phyloP scores from a whole-genome alignment of 2,888 invertebrate species.

The Endomychus coccineus region DNA sequence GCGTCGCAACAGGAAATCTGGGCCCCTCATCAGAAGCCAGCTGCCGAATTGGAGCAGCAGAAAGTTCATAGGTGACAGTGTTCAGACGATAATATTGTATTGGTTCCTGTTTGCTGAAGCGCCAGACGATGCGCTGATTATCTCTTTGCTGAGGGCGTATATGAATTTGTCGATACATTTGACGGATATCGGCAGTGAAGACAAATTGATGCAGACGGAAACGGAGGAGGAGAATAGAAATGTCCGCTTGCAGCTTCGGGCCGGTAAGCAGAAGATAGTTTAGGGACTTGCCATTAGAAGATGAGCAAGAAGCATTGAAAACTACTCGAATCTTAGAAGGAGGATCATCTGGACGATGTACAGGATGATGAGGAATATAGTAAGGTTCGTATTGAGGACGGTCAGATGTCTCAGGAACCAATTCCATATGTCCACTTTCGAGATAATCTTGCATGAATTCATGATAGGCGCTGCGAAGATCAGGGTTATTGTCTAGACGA shows the following conservation, averaged over 20 bases:
- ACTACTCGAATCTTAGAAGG: slow-evolving; percentile 3
- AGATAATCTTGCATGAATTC: background rate
- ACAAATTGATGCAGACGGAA: too few species aligned
- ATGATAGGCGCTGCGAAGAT: background rate
- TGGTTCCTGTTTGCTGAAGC: background rate
- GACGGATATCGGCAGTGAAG: too few species aligned
- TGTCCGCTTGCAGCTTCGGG: too few species aligned
- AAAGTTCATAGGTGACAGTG: slow-evolving; percentile 3
- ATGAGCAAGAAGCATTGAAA: slow-evolving; percentile 1
- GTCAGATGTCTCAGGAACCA: background rate
- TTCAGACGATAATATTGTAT: slow-evolving; percentile 1
- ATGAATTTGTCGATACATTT: too few species aligned
- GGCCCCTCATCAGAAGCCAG: too few species aligned
- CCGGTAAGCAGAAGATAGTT: background rate
- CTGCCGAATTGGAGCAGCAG: slow-evolving; percentile 1
- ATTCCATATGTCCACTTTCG: too few species aligned
- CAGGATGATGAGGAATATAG: slow-evolving; percentile 7
- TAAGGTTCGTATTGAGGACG: background rate
- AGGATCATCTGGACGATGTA: slow-evolving; percentile 4
- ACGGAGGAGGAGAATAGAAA: too few species aligned
- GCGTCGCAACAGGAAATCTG: background rate
- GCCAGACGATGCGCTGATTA: background rate
- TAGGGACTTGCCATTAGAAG: slow-evolving; percentile 2
- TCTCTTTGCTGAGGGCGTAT: too few species aligned
- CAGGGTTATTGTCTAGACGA: slow-evolving; percentile 2